These are phyloP conservation scores for Drosophila elegans DNA, from an alignment of 1,140 invertebrate genomes.

Conservation along the genomic window DNA sequence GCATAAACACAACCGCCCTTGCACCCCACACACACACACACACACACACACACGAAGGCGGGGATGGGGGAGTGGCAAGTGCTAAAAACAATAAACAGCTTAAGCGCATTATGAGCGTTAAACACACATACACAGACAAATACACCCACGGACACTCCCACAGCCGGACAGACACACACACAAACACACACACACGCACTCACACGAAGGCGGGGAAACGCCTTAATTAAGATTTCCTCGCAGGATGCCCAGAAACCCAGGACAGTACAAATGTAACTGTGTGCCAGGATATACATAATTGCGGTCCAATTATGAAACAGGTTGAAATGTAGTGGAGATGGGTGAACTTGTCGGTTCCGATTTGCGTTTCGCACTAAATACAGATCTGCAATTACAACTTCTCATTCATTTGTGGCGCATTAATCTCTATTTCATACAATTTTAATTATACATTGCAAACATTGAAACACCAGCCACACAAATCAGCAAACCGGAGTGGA, in stretches of 20 bases:
- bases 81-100: constrained; percentile 73
- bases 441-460: not conserved
- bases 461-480: too few species aligned
- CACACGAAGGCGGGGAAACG: constrained; percentile 14
- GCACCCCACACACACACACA: not conserved
- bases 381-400: too few species aligned
- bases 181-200: not conserved
- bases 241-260: not conserved
- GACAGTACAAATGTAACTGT: constrained; percentile 2
- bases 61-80: constrained; percentile 16
- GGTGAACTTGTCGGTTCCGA: constrained; percentile 3
- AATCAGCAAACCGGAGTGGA: too few species aligned
- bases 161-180: constrained; percentile 1
- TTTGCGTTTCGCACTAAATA: not conserved
- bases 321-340: not conserved
- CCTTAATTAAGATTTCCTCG: constrained; percentile 51
- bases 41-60: not conserved
- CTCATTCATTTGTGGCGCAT: not conserved
- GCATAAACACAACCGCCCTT: constrained; percentile 33
- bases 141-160: not conserved
- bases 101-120: constrained; percentile 61
- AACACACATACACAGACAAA: constrained; percentile 17
- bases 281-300: constrained; percentile 26
- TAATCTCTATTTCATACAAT: not conserved
- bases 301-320: constrained; percentile 26